Percentiles rank a stretch among this genome's conserved stretches.
Evolutionary conservation across 2,797 vertebrate genomes (phyloP).

Genomic region (Characodon lateralis): DNA sequence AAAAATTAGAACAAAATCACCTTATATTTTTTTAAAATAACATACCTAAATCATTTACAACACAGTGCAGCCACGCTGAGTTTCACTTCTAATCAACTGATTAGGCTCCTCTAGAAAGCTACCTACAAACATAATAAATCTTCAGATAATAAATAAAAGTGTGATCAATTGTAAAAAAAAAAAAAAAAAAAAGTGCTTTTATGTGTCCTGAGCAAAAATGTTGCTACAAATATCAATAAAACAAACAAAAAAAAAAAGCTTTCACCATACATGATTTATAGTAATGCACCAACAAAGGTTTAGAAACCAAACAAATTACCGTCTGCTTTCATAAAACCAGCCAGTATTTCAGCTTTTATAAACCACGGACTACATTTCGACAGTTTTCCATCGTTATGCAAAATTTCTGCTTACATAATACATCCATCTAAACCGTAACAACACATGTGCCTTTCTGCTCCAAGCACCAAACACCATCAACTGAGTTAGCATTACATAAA

Average conservation of each 20-base stretch:
- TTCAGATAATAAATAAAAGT: conserved; percentile 46
- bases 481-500: conserved; percentile 32
- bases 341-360: conserved; percentile 38
- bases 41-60: conserved; percentile 5
- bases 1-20: neutral
- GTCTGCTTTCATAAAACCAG: conserved; percentile 26
- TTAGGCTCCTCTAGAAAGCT: conserved; percentile 15
- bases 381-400: conserved; percentile 50
- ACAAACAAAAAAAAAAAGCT: conserved; percentile 1
- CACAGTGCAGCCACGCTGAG: conserved; percentile 25
- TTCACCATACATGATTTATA: neutral
- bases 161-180: conserved; percentile 7
- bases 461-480: conserved; percentile 19
- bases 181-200: conserved; percentile 39
- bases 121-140: conserved; percentile 60
- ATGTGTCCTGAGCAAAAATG: conserved; percentile 23
- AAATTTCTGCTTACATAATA: conserved; percentile 40
- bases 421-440: conserved; percentile 13
- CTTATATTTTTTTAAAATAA: neutral
- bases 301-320: neutral
- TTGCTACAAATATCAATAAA: conserved; percentile 9
- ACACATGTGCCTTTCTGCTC: conserved; percentile 15
- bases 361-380: conserved; percentile 31
- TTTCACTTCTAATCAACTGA: conserved; percentile 20
- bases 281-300: neutral